Evolutionary conservation across 1,140 invertebrate species (phyloP).

Genomic region (Drosophila parabipectinata): DNA sequence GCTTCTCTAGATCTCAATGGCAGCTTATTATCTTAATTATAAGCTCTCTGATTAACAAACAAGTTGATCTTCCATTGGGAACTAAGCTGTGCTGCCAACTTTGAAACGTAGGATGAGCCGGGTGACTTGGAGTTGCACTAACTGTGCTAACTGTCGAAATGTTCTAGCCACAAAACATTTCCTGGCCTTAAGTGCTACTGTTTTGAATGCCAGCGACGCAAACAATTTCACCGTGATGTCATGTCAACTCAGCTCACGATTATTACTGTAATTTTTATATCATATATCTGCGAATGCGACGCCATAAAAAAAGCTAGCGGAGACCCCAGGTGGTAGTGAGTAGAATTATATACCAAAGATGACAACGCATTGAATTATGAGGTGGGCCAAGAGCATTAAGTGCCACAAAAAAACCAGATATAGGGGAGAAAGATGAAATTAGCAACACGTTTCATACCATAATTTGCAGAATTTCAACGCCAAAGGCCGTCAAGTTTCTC

Average conservation of each 20-base stretch:
- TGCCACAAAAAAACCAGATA: not conserved
- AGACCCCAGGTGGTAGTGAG: not conserved
- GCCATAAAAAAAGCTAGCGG: slow-evolving; percentile 22
- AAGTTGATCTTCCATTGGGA: slow-evolving; percentile 43
- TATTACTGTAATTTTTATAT: slow-evolving; percentile 47
- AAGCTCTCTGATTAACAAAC: slow-evolving; percentile 62
- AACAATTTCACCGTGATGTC: slow-evolving; percentile 64
- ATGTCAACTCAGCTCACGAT: slow-evolving; percentile 55
- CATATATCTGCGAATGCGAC: slow-evolving; percentile 10
- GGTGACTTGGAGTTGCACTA: slow-evolving; percentile 17
- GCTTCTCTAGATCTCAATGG: slow-evolving; percentile 13
- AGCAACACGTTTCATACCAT: slow-evolving; percentile 48
- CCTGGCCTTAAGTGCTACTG: slow-evolving; percentile 26
- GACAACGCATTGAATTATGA: slow-evolving; percentile 49
- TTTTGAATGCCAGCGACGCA: slow-evolving; percentile 17
- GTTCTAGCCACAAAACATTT: slow-evolving; percentile 32
- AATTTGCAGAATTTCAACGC: slow-evolving; percentile 31
- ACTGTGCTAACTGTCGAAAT: slow-evolving; percentile 33
- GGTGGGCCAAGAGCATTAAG: slow-evolving; percentile 16
- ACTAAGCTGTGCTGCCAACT: not conserved
- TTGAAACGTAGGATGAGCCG: slow-evolving; percentile 1
- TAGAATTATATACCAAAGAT: slow-evolving; percentile 25
- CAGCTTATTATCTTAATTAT: slow-evolving; percentile 71
- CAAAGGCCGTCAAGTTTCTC: slow-evolving; percentile 36
- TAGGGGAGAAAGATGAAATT: slow-evolving; percentile 43